Percentiles rank a stretch among this genome's conserved stretches.
phyloP scores from a whole-genome alignment of 2,888 invertebrate species.

The Monopis laevigella region DNA sequence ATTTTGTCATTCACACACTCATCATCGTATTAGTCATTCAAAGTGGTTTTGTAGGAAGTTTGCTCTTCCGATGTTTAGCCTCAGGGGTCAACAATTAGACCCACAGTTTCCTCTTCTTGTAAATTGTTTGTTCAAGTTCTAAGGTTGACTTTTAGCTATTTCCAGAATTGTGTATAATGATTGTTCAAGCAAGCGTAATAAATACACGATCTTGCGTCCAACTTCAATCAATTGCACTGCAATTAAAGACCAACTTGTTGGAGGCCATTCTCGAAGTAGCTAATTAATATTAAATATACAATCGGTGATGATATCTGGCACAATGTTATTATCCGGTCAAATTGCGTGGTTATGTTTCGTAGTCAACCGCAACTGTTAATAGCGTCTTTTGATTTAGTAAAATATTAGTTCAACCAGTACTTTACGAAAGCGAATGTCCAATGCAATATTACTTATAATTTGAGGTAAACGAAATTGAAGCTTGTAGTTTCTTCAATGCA shows the following conservation, averaged over 20 bases:
- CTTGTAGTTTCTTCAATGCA: too few species aligned
- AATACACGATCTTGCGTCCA: constrained; percentile 1
- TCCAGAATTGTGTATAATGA: too few species aligned
- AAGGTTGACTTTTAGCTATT: too few species aligned
- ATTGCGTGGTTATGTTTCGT: neutral
- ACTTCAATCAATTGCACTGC: constrained; percentile 4
- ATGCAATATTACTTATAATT: constrained; percentile 5
- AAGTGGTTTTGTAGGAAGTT: too few species aligned
- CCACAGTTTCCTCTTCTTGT: too few species aligned
- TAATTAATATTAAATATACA: constrained; percentile 6
- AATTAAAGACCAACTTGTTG: constrained; percentile 5
- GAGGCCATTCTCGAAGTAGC: constrained; percentile 1
- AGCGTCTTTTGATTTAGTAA: neutral
- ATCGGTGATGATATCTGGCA: constrained; percentile 8
- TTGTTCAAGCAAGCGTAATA: constrained; percentile 2
- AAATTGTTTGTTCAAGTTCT: too few species aligned
- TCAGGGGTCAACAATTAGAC: too few species aligned
- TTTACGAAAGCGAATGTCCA: constrained; percentile 6
- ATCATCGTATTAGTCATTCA: too few species aligned
- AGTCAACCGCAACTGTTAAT: constrained; percentile 1
- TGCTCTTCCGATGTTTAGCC: too few species aligned
- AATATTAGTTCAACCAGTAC: constrained; percentile 1
- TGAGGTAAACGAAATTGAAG: constrained; percentile 5
- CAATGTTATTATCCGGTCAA: constrained; percentile 4
- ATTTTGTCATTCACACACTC: too few species aligned